Conservation (phyloP, 2,113 vertebrate species). For the Mola mola region DNA sequence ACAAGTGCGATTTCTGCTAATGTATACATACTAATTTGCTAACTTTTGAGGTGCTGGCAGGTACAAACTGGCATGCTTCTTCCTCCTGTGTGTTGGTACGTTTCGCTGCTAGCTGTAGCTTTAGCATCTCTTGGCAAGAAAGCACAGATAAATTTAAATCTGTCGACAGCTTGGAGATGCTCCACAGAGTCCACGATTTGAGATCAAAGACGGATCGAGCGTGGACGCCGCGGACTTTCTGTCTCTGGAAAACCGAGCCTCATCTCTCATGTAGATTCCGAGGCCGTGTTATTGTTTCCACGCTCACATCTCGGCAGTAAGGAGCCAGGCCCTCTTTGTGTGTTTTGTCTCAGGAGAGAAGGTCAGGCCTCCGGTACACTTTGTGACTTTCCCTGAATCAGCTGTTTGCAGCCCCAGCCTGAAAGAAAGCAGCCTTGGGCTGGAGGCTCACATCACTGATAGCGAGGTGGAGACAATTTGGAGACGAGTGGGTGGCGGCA, state of each 20-base stretch:
- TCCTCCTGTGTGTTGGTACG: no score
- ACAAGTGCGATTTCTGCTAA: neutral
- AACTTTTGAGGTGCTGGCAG: neutral
- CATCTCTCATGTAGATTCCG: slow-evolving; percentile 48
- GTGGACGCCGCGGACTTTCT: neutral
- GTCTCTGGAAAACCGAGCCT: slow-evolving; percentile 58
- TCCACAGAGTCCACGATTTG: neutral
- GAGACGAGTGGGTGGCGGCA: slow-evolving; percentile 39
- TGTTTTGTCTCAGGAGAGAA: slow-evolving; percentile 93
- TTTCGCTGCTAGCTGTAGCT: neutral
- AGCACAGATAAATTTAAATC: neutral
- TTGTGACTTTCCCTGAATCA: slow-evolving; percentile 86
- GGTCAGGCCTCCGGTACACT: slow-evolving; percentile 83
- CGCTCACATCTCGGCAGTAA: slow-evolving; percentile 75
- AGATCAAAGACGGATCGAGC: slow-evolving; percentile 5
- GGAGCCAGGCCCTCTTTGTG: slow-evolving; percentile 58
- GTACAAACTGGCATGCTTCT: no score
- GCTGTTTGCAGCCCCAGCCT: slow-evolving; percentile 79
- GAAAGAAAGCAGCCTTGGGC: slow-evolving; percentile 82
- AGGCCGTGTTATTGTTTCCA: slow-evolving; percentile 80
- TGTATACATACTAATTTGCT: neutral
- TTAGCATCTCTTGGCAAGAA: neutral
- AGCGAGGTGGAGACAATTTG: slow-evolving; percentile 73
- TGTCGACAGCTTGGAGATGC: neutral
- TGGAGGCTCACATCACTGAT: slow-evolving; percentile 84